Percentiles rank a stretch among this genome's conserved stretches.
Evolutionary conservation across 1,140 invertebrate species (phyloP).

Genomic region (Lucilia sericata): DNA sequence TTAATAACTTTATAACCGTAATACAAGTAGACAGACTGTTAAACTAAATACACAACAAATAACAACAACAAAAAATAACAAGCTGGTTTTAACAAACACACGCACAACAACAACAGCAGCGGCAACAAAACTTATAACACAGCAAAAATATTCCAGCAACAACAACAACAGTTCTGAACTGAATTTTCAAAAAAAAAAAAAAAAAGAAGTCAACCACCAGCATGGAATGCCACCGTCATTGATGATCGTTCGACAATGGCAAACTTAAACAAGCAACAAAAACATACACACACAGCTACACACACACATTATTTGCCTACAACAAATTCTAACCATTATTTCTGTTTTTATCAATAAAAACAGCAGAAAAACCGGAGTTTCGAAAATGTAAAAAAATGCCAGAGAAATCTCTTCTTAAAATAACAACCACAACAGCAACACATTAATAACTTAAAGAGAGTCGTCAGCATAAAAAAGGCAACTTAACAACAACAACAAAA

Average conservation of each 20-base stretch:
- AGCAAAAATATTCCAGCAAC: neutral
- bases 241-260: slow-evolving; percentile 36
- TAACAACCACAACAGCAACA: neutral
- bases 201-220: slow-evolving; percentile 42
- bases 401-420: neutral
- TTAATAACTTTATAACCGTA: slow-evolving; percentile 23
- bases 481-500: neutral
- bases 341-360: neutral
- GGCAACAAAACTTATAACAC: neutral
- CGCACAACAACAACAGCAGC: neutral
- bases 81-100: slow-evolving; percentile 5
- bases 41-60: slow-evolving; percentile 22
- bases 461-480: neutral
- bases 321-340: neutral
- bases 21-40: slow-evolving; percentile 23
- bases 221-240: slow-evolving; percentile 42
- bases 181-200: neutral
- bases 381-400: neutral
- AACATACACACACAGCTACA: neutral
- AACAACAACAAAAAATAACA: neutral
- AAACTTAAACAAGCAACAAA: neutral
- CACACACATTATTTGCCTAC: neutral
- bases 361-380: neutral
- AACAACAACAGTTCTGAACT: neutral
- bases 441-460: neutral